Base-by-base conservation (phyloP, 1,140 invertebrate species). In the Nephotettix cincticeps region DNA sequence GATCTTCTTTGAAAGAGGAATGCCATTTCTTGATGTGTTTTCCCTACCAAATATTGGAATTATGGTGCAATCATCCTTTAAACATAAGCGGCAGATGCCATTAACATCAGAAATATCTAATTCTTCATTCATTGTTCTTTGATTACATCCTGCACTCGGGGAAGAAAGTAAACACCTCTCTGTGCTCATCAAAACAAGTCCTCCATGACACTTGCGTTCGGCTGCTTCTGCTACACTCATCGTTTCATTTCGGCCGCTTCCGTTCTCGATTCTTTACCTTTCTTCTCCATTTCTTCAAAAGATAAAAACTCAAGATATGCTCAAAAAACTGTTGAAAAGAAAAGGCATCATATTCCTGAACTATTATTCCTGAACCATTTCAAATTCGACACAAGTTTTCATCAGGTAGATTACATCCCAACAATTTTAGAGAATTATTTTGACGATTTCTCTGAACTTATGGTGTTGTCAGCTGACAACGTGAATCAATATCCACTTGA, bases 31-130 rank as follows among this genome's bases (percentile, higher is more conserved):
- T 74, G 81, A 77, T 75, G 84, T 80, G 75, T 84, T 81, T 27
- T 79, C 74, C 25, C 73, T 64, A 30, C 73, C 77, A 51, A 84
- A 82, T 64, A 84, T 82, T 63, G 81, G 80, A 11, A 79, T 79
- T 29, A 77, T 81, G 70, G 83, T 81, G 76, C 84, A 84, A 75
- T 86, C 85, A 14, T 74, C 73, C 74, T 85, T 84, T 76, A 88
- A 84, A 81, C 87, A 89, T 71, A 89, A 83, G 80, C 87, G 83
- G 80, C 87, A 89, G 75, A 86, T 84, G 79, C 76, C 76, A 68
- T 82, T 77, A 40, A 81, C 74, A 65, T 77, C 78, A 13, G 71
- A 73, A 45, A 80, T 65, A 43, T 80, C 81, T 13, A 78, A 77
- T 28, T 79, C 74, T 54, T 79, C 78, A 63, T 80, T 78, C 81